A percentile compares a stretch with the other conserved stretches of the same genome.
Evolutionary conservation across 2,888 invertebrate species (phyloP).

Genomic region (Dryococelus australis): DNA sequence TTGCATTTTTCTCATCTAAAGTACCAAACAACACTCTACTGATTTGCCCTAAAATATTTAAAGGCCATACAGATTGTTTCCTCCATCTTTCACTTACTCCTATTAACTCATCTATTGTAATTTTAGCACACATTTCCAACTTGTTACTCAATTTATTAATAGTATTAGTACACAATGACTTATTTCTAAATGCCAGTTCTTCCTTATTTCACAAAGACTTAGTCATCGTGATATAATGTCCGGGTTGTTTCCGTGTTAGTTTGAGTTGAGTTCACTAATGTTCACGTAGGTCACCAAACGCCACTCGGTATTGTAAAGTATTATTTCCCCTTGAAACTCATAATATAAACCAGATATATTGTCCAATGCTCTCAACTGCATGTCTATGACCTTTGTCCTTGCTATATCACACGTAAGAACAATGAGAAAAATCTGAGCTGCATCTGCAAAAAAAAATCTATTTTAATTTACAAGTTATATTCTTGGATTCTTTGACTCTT

Average conservation of each 20-base stretch:
- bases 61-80: conserved; percentile 4
- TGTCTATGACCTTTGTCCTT: not conserved
- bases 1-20: not conserved
- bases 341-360: not conserved
- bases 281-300: not conserved
- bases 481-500: too few relatives aligned
- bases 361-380: not conserved
- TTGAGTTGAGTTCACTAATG: not conserved
- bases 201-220: not conserved
- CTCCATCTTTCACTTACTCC: not conserved
- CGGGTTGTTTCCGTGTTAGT: not conserved
- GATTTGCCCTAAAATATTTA: not conserved
- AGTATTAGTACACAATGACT: not conserved
- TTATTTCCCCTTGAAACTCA: not conserved
- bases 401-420: not conserved
- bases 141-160: not conserved
- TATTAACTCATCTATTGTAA: not conserved
- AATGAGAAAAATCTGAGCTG: not conserved
- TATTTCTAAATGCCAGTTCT: not conserved
- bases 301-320: not conserved
- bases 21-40: not conserved
- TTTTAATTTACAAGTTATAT: too few relatives aligned
- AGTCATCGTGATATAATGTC: not conserved
- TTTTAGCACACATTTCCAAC: not conserved
- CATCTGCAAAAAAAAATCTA: too few relatives aligned